These are phyloP conservation scores for Beris chalybata DNA, from an alignment of 2,888 invertebrate species.

Conservation along the genomic window DNA sequence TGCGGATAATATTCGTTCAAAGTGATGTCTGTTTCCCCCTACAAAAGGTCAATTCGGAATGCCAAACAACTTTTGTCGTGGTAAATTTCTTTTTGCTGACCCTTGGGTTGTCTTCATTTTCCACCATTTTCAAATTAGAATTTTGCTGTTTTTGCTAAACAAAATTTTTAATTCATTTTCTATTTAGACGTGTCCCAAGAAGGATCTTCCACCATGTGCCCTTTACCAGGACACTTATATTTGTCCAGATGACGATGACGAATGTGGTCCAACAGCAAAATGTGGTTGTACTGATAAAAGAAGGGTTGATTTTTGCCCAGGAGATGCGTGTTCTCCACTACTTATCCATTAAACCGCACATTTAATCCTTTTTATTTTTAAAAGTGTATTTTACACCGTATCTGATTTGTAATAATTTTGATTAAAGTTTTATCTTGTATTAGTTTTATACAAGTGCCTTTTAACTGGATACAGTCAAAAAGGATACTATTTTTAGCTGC, in stretches of 20 bases:
- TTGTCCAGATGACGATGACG: slow-evolving; percentile 6
- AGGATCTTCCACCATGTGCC: neutral
- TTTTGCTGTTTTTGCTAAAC: neutral
- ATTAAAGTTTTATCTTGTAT: too few relatives aligned
- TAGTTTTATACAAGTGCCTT: too few relatives aligned
- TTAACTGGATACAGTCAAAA: too few relatives aligned
- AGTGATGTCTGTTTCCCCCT: neutral
- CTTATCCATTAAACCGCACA: slow-evolving; percentile 7
- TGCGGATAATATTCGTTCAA: slow-evolving; percentile 18
- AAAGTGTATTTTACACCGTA: too few relatives aligned
- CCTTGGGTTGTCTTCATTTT: neutral
- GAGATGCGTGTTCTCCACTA: slow-evolving; percentile 5
- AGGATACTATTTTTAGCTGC: too few relatives aligned
- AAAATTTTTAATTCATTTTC: neutral
- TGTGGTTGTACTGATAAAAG: neutral
- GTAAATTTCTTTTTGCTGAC: slow-evolving; percentile 1
- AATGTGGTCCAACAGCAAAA: slow-evolving; percentile 4
- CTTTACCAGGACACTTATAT: neutral
- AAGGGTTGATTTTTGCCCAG: slow-evolving; percentile 7
- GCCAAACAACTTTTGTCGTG: slow-evolving; percentile 29
- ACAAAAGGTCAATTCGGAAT: slow-evolving; percentile 26
- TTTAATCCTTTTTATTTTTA: too few relatives aligned
- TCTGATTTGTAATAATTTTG: too few relatives aligned
- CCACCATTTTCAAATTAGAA: neutral
- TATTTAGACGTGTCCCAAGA: slow-evolving; percentile 14